phyloP scores from a whole-genome alignment of 2,113 vertebrate genomes.

The Campylorhamphus procurvoides region DNA sequence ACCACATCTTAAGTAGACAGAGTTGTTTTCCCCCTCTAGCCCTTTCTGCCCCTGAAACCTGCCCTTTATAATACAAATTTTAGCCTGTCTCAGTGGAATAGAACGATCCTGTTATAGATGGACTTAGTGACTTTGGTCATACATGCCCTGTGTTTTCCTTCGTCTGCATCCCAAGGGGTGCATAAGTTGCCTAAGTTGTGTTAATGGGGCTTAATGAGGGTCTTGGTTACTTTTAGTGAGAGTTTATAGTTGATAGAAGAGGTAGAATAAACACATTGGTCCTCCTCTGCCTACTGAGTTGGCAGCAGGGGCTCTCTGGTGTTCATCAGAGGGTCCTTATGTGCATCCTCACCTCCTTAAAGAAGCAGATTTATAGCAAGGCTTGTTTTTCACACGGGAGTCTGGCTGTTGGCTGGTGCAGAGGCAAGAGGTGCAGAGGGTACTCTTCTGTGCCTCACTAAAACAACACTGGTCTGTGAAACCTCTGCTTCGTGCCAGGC shows the following conservation, averaged over 20 bases:
- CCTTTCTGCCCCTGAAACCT: neutral
- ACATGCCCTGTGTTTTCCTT: neutral
- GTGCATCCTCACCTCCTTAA: neutral
- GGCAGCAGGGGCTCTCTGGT: neutral
- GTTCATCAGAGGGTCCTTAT: neutral
- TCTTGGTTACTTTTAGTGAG: accelerated
- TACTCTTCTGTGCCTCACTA: neutral
- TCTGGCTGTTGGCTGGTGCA: neutral
- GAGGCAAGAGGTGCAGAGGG: neutral
- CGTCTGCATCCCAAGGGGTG: neutral
- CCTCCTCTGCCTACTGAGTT: neutral
- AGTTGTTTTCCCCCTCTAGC: neutral
- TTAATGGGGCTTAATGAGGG: neutral
- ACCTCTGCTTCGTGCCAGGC: neutral
- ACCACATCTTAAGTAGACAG: neutral
- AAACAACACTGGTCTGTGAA: accelerated
- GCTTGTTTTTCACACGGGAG: neutral
- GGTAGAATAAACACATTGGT: neutral
- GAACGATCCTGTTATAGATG: neutral
- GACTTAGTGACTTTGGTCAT: neutral
- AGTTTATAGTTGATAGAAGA: neutral
- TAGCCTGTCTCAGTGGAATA: neutral
- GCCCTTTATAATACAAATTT: neutral
- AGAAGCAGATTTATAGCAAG: neutral
- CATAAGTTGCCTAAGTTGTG: neutral